phyloP scores from a whole-genome alignment of 1,140 invertebrate genomes.

The Belonocnema kinseyi region DNA sequence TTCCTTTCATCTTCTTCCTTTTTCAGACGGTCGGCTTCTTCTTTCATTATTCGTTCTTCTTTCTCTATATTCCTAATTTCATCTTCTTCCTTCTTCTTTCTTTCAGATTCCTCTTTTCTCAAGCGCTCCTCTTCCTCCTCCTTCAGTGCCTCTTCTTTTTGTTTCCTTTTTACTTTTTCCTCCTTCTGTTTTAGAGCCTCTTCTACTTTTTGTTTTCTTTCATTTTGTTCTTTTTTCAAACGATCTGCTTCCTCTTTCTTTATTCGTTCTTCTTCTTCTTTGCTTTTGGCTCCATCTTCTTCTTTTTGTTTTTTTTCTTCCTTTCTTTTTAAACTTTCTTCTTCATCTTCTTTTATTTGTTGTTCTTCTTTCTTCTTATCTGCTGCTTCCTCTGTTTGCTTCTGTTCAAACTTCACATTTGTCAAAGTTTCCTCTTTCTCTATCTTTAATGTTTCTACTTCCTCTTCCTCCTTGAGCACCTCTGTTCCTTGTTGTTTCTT shows the following conservation, averaged over 20 bases:
- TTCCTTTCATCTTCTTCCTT: conserved; percentile 44
- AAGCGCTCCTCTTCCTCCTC: conserved; percentile 17
- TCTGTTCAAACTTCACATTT: conserved; percentile 34
- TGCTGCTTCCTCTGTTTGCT: conserved; percentile 28
- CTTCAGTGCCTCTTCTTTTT: background rate
- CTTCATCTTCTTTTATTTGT: conserved; percentile 44
- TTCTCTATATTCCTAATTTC: conserved; percentile 36
- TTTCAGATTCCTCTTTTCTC: conserved; percentile 37
- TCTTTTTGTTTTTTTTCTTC: conserved; percentile 42
- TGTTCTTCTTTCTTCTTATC: conserved; percentile 41
- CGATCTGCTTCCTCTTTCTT: conserved; percentile 42
- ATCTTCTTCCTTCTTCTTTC: conserved; percentile 25
- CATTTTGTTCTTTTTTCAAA: conserved; percentile 39
- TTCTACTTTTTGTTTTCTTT: conserved; percentile 35
- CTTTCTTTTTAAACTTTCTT: conserved; percentile 31
- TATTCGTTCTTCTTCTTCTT: conserved; percentile 38
- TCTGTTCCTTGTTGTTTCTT: conserved; percentile 52
- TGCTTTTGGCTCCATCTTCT: conserved; percentile 35
- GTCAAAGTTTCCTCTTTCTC: conserved; percentile 34
- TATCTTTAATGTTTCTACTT: conserved; percentile 45
- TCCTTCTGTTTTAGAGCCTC: conserved; percentile 42
- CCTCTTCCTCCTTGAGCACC: conserved; percentile 40
- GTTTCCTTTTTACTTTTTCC: conserved; percentile 39
- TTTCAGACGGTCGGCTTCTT: conserved; percentile 42
- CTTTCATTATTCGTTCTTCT: conserved; percentile 8